Percentiles rank a stretch among this genome's conserved stretches.
Evolutionary conservation across 1,140 invertebrate genomes (phyloP).

Genomic region (Drosophila teissieri): DNA sequence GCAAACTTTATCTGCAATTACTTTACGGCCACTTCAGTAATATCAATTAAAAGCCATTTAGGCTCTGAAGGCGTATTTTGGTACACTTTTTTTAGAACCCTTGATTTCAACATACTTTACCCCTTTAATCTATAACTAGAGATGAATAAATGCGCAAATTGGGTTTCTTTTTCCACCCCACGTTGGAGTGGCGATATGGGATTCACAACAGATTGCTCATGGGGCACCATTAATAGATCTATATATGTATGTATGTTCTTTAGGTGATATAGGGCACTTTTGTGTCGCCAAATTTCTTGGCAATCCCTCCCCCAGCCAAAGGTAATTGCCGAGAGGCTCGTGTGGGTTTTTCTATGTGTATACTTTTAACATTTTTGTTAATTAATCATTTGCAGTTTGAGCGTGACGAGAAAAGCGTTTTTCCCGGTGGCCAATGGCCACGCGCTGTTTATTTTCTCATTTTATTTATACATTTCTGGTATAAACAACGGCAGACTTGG

Average conservation of each 20-base stretch:
- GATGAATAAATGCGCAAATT: slow-evolving; percentile 11
- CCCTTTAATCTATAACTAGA: background rate
- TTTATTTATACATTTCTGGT: slow-evolving; percentile 39
- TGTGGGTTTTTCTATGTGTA: slow-evolving; percentile 17
- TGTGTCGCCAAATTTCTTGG: slow-evolving; percentile 41
- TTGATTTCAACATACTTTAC: slow-evolving; percentile 24
- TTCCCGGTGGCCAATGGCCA: slow-evolving; percentile 43
- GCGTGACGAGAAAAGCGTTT: slow-evolving; percentile 36
- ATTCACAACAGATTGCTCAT: slow-evolving; percentile 9
- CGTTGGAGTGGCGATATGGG: slow-evolving; percentile 4
- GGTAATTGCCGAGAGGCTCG: slow-evolving; percentile 36
- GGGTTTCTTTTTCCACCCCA: background rate
- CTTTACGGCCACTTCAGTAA: slow-evolving; percentile 30
- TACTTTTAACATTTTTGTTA: slow-evolving; percentile 34
- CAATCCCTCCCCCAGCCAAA: slow-evolving; percentile 26
- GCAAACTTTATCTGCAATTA: slow-evolving; percentile 36
- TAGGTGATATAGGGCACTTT: slow-evolving; percentile 25
- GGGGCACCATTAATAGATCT: slow-evolving; percentile 9
- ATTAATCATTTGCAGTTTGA: slow-evolving; percentile 46
- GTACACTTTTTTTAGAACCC: slow-evolving; percentile 28
- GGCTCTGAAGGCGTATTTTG: slow-evolving; percentile 30
- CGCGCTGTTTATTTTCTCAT: slow-evolving; percentile 33
- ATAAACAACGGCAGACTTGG: slow-evolving; percentile 59
- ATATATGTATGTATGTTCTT: slow-evolving; percentile 36
- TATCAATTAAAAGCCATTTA: slow-evolving; percentile 23